A percentile compares a stretch with the other conserved stretches of the same genome.
Evolutionary conservation across 2,888 invertebrate genomes (phyloP).

Genomic region (Phymatocera aterrima): DNA sequence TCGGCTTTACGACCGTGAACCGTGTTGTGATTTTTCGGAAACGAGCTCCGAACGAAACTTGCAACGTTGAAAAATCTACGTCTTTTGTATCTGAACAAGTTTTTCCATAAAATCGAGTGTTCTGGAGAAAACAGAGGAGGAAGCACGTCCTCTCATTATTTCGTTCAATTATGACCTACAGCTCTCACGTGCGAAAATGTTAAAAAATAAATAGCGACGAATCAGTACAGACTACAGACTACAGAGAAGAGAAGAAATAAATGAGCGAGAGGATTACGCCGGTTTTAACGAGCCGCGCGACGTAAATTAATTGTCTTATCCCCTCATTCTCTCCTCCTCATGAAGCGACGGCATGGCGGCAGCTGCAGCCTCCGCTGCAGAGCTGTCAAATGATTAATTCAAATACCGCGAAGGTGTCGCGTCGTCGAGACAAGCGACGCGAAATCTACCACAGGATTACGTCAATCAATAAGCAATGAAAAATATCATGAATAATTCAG

Average conservation of each 20-base stretch:
- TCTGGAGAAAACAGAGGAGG: not conserved
- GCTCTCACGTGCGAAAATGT: not conserved
- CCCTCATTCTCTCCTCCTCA: slow-evolving; percentile 47
- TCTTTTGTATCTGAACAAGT: not conserved
- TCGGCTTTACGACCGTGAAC: too few relatives aligned
- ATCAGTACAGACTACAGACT: not conserved
- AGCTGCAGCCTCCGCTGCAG: slow-evolving; percentile 67
- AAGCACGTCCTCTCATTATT: slow-evolving; percentile 9
- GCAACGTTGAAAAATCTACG: not conserved
- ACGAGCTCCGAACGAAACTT: not conserved
- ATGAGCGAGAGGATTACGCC: slow-evolving; percentile 62
- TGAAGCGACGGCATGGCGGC: not conserved
- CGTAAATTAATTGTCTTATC: slow-evolving; percentile 74
- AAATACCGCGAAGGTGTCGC: slow-evolving; percentile 54
- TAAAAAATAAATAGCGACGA: not conserved
- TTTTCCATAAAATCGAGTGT: not conserved
- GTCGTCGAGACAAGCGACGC: not conserved
- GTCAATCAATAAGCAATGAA: not conserved
- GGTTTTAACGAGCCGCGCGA: slow-evolving; percentile 74
- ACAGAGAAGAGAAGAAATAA: not conserved
- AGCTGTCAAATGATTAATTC: slow-evolving; percentile 73
- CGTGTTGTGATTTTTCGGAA: too few relatives aligned
- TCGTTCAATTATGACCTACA: not conserved
- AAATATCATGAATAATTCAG: not conserved
- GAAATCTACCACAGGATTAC: not conserved